Evolutionary conservation across 2,888 invertebrate genomes (phyloP).

Genomic region (Orchesella flavescens): DNA sequence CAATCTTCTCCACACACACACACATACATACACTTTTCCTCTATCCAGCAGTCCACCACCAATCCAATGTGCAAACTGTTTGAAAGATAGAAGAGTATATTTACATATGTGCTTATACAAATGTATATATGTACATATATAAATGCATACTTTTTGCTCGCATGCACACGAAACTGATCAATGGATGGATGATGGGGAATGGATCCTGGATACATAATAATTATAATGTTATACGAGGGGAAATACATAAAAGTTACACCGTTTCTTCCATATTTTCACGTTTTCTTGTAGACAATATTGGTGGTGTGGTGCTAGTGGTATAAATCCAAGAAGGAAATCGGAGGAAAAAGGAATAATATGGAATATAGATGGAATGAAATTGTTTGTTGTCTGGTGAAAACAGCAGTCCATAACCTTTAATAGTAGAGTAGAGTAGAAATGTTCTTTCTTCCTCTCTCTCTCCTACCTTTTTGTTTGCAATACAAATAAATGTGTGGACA

Average conservation of each 20-base stretch:
- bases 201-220: constrained; percentile 36
- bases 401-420: constrained; percentile 11
- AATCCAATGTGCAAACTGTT: constrained; percentile 1
- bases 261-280: neutral
- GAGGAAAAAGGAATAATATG: constrained; percentile 18
- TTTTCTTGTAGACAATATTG: neutral
- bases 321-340: constrained; percentile 7
- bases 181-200: constrained; percentile 44
- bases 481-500: neutral
- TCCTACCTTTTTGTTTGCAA: neutral
- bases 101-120: neutral
- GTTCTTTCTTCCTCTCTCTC: neutral
- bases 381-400: constrained; percentile 23
- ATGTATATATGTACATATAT: neutral
- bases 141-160: constrained; percentile 17
- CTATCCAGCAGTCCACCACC: no score
- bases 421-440: neutral
- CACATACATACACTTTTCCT: no score
- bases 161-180: constrained; percentile 33
- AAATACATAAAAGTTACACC: constrained; percentile 50
- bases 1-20: neutral
- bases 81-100: neutral
- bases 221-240: constrained; percentile 30
- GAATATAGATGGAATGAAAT: neutral
- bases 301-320: no score